Evolutionary conservation across 2,113 vertebrate species (phyloP).

Genomic region (Zosterops borbonicus): DNA sequence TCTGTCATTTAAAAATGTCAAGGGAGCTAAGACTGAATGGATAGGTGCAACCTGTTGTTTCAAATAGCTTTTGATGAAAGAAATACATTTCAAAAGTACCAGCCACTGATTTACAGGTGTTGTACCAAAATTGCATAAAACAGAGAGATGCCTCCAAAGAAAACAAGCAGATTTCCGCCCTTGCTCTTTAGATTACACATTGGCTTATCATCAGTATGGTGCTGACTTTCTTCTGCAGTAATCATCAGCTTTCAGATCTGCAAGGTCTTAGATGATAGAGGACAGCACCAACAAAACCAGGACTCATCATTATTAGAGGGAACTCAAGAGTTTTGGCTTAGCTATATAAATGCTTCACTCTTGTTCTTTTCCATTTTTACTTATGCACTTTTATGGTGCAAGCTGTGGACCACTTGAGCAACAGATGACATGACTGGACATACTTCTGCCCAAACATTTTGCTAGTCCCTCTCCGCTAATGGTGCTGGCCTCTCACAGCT

Average conservation of each 20-base stretch:
- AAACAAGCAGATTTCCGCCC: conserved; percentile 15
- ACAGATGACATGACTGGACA: conserved; percentile 17
- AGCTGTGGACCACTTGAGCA: background rate
- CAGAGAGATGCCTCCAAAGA: conserved; percentile 25
- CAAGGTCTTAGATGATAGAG: background rate
- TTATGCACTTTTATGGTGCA: background rate
- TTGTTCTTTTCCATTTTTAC: background rate
- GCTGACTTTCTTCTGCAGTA: background rate
- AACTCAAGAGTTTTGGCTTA: background rate
- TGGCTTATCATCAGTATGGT: background rate
- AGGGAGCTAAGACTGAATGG: conserved; percentile 45
- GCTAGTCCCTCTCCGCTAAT: background rate
- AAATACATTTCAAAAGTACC: conserved; percentile 42
- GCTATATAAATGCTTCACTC: background rate
- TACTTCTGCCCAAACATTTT: conserved; percentile 42
- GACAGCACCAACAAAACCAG: background rate
- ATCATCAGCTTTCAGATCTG: background rate
- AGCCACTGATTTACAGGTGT: conserved; percentile 45
- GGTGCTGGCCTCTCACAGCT: conserved; percentile 35
- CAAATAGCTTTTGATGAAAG: conserved; percentile 50
- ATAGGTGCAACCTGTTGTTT: conserved; percentile 58
- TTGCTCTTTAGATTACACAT: background rate
- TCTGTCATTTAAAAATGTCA: conserved; percentile 63
- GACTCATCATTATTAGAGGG: background rate
- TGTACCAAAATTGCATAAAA: conserved; percentile 44